phyloP scores from a whole-genome alignment of 2,797 vertebrate genomes.

The Clarias platycephalus region DNA sequence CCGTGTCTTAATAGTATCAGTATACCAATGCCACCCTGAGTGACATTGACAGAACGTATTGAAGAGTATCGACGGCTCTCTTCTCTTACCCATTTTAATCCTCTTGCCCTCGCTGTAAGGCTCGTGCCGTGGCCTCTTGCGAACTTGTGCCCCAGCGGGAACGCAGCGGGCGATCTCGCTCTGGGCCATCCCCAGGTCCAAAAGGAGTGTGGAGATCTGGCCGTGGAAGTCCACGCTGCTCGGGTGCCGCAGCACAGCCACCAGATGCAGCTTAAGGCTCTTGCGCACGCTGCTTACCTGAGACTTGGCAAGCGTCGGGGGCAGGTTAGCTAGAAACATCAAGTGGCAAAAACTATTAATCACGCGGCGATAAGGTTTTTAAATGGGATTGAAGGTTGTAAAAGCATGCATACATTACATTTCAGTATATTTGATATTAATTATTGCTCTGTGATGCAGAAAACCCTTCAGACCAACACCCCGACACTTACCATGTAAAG shows the following conservation, averaged over 20 bases:
- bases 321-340: conserved; percentile 81
- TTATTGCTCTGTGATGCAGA: background rate
- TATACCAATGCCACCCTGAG: background rate
- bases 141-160: conserved; percentile 76
- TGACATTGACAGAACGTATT: no score
- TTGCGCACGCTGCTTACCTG: conserved; percentile 96
- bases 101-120: conserved; percentile 84
- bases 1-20: background rate
- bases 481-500: conserved; percentile 81
- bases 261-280: conserved; percentile 90
- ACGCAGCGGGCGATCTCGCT: conserved; percentile 85
- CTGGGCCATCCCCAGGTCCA: conserved; percentile 91
- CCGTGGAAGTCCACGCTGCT: conserved; percentile 88
- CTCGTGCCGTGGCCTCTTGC: conserved; percentile 84
- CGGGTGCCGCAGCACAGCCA: conserved; percentile 88
- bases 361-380: no score
- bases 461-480: background rate
- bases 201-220: conserved; percentile 89
- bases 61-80: background rate
- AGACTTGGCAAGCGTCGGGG: conserved; percentile 91
- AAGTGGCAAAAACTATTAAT: background rate
- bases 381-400: no score
- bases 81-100: conserved; percentile 84
- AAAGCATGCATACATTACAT: no score
- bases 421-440: background rate